Evolutionary conservation across 2,797 vertebrate genomes (phyloP), one percentile per base, ranked within the genome.

Genomic region (Telmatherina bonti): DNA sequence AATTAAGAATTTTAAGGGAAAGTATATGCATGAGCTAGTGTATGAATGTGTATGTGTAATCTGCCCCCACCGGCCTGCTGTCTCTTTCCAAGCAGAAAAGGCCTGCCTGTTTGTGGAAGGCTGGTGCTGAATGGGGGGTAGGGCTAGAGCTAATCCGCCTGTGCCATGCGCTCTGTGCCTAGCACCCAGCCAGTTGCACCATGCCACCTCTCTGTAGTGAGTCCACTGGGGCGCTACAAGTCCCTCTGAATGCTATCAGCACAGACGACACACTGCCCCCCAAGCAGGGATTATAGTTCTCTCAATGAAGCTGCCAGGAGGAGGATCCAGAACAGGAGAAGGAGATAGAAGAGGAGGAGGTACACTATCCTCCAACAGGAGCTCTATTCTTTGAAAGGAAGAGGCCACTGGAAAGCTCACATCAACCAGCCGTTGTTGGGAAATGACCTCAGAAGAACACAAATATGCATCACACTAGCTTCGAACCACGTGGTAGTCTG

Each of bases 241-340:
- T 85, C 81, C 82, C 69, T 66, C 78, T 93, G 90, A 94, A 94
- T 93, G 91, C 92, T 94, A 94, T 94, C 93, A 90, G 91, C 88
- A 91, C 88, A 90, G 84, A 88, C 85, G 91, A 89, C 93, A 91
- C 89, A 69, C 83, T 80, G 89, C 91, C 92, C 92, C 88, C 85
- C 89, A 83, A 93, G 93, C 88, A 83, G 75, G 80, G 92, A 95
- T 94, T 94, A 93, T 86, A 84, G 85, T 72, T 80, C 81, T 84
- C 89, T 91, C 88, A 93, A 91, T 83, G 88, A 87, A 85, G 80
- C 78, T 68, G 82, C 90, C 90, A 89, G 87, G 74, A 86, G 87
- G 85, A 87, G 85, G 85, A 91, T 89, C 81, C 81, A 75, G 64
- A 82, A 81, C 66, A 82, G 77, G 74, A 83, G 82, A 83, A 89